Evolutionary conservation across 2,888 invertebrate species (phyloP).

Genomic region (Drosophila cracens): DNA sequence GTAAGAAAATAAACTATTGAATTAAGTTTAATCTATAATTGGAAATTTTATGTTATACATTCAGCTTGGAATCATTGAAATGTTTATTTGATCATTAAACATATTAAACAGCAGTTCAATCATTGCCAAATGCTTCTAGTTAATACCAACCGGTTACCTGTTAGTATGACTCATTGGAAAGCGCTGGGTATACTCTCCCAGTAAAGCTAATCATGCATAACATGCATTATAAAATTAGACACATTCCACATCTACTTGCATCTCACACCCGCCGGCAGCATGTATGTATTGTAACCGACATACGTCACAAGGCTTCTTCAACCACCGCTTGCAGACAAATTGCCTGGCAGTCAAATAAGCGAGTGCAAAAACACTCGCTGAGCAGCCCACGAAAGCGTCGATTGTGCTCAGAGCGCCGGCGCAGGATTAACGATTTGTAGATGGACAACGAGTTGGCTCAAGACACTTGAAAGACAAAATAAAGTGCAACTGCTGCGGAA

Average conservation of each 20-base stretch:
- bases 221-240: neutral
- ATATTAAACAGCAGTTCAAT: neutral
- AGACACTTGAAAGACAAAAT: conserved; percentile 60
- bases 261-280: neutral
- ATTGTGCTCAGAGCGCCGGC: conserved; percentile 55
- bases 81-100: neutral
- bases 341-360: neutral
- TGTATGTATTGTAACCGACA: neutral
- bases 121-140: neutral
- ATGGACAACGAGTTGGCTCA: conserved; percentile 38
- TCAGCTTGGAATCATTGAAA: neutral
- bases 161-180: conserved; percentile 6
- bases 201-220: conserved; percentile 13
- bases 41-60: rapidly evolving
- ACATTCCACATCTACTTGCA: neutral
- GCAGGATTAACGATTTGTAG: conserved; percentile 74
- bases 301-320: conserved; percentile 65
- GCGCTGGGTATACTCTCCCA: neutral
- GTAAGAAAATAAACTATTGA: neutral
- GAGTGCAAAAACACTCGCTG: conserved; percentile 19
- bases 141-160: neutral
- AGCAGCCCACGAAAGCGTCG: conserved; percentile 48
- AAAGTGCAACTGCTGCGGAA: conserved; percentile 51
- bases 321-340: conserved; percentile 35
- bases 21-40: neutral